Base-by-base conservation (phyloP, 2,888 invertebrate genomes). In the Acrobasis suavella region DNA sequence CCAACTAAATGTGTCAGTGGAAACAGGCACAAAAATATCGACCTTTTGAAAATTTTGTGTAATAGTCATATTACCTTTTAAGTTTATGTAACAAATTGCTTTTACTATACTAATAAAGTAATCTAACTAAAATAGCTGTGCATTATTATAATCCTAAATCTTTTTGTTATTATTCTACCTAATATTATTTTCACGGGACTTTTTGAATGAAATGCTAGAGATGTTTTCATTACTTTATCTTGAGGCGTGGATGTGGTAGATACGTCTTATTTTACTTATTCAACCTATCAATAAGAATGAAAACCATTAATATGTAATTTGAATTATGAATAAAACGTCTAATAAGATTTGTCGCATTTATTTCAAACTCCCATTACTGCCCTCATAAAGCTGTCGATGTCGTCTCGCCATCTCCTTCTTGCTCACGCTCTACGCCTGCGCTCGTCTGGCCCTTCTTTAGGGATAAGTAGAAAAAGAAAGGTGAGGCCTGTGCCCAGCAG, bases 1-100 rank as follows among this genome's bases (percentile, higher is more conserved):
- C 32, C 32, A 32, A 32, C 8, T 32, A 22, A 39, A 39, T 39
- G 42, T 14, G 7, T 3, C 42, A 42, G 9, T 12, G 12, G 2
- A 42, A 10, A 12, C n/a, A 42, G 42, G 42, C 14, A 42, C 9
- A 42, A 12, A 38, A 39, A 51, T n/a, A 59, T 62, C 64, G 63
- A 59, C 63, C 64, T 67, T 63, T 59, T 65, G 69, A 64, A 68
- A 63, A 65, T 58, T 50, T 37, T 12, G 16, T 56, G 49, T 17
- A 17, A 32, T 64, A 69, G 65, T 69, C 63, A 66, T 64, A 52
- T 32, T 64, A 64, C 55, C 63, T 50, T 65, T 58, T 59, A 62
- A 50, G 37, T 60, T 63, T 63, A 51, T 55, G 42, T 68, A 68
- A 68, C 65, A 65, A 68, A 58, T 52, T 62, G 68, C 68, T 68